A percentile compares a stretch with the other conserved stretches of the same genome.
phyloP scores from a whole-genome alignment of 1,140 invertebrate species.

The Himalopsyche phryganea region DNA sequence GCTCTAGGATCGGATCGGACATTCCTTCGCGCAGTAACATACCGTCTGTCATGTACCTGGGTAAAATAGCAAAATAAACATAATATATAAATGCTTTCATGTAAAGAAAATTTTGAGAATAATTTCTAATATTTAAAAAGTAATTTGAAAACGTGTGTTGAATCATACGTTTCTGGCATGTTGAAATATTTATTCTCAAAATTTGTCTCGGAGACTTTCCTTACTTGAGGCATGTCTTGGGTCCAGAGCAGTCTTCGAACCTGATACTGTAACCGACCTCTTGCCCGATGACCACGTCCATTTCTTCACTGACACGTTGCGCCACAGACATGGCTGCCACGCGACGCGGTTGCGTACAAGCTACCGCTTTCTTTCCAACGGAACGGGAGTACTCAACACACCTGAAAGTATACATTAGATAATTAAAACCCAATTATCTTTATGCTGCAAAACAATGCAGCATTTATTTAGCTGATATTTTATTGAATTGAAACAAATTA shows the following conservation, averaged over 20 bases:
- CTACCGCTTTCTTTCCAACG: constrained; percentile 77
- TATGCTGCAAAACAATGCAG: too few relatives aligned
- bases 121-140: too few relatives aligned
- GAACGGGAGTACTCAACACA: constrained; percentile 85
- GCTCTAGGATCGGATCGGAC: constrained; percentile 97
- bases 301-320: constrained; percentile 96
- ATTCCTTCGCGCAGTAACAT: constrained; percentile 99
- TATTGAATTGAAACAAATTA: too few relatives aligned
- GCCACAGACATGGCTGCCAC: constrained; percentile 99
- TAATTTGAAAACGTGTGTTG: too few relatives aligned
- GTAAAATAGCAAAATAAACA: too few relatives aligned
- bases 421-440: too few relatives aligned
- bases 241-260: constrained; percentile 98
- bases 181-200: too few relatives aligned
- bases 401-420: constrained; percentile 56
- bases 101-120: too few relatives aligned
- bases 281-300: constrained; percentile 93
- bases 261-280: constrained; percentile 99
- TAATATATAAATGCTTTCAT: too few relatives aligned
- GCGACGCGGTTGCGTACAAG: constrained; percentile 95
- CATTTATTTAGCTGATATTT: too few relatives aligned
- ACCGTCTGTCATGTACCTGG: constrained; percentile 97
- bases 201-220: too few relatives aligned
- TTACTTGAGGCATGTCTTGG: constrained; percentile 79
- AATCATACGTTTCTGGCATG: too few relatives aligned